These are phyloP conservation scores for Aproaerema taeniolella DNA, from an alignment of 2,888 invertebrate genomes.

Conservation along the genomic window DNA sequence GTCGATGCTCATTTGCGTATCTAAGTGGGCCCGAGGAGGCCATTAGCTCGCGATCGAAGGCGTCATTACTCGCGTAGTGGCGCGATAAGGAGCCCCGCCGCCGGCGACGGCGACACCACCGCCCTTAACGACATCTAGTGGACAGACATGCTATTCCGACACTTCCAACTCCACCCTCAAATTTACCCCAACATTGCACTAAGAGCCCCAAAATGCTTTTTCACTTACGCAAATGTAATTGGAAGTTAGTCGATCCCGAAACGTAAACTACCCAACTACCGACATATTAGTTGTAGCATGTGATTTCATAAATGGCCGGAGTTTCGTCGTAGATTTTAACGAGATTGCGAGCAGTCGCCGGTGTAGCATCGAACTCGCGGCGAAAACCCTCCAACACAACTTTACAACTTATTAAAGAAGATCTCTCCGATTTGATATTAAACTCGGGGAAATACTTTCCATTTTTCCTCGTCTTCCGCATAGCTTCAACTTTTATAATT, in stretches of 20 bases:
- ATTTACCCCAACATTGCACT: constrained; percentile 5
- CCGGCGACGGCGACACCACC: constrained; percentile 41
- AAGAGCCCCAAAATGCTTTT: constrained; percentile 7
- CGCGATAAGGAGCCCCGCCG: constrained; percentile 57
- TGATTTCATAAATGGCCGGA: constrained; percentile 58
- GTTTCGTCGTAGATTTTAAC: constrained; percentile 68
- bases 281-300: constrained; percentile 45
- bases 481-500: constrained; percentile 32
- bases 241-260: constrained; percentile 13
- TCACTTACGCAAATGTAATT: constrained; percentile 13
- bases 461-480: constrained; percentile 34
- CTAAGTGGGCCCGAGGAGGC: constrained; percentile 71
- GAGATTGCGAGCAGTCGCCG: constrained; percentile 63
- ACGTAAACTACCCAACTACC: constrained; percentile 23
- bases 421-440: constrained; percentile 56
- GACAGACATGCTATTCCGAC: background rate
- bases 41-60: constrained; percentile 73
- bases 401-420: constrained; percentile 68
- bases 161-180: constrained; percentile 2
- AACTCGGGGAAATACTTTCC: constrained; percentile 43
- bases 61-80: constrained; percentile 69
- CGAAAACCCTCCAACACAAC: constrained; percentile 57
- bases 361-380: constrained; percentile 52
- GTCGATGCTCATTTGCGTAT: constrained; percentile 75
- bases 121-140: constrained; percentile 57